phyloP scores from a whole-genome alignment of 1,140 invertebrate species.

The Heliconius eleuchia region DNA sequence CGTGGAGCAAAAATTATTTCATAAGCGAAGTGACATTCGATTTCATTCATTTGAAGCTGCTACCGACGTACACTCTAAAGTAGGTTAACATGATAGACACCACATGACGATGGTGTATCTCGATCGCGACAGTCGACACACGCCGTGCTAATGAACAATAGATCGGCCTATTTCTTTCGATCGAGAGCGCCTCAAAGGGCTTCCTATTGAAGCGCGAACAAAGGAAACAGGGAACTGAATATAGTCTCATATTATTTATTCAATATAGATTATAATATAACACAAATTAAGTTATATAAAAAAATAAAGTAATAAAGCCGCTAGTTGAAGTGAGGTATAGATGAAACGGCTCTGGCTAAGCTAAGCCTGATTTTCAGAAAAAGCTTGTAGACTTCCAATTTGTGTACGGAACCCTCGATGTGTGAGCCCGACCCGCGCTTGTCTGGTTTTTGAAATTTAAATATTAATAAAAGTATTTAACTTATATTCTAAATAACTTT shows the following conservation, averaged over 20 bases:
- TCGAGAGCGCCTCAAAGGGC: constrained; percentile 31
- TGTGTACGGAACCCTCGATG: too few relatives aligned
- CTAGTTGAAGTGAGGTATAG: too few relatives aligned
- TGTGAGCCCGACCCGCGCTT: too few relatives aligned
- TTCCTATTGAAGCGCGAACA: constrained; percentile 29
- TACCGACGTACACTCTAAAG: constrained; percentile 31
- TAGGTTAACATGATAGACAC: constrained; percentile 45
- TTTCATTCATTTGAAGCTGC: constrained; percentile 31
- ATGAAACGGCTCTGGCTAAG: too few relatives aligned
- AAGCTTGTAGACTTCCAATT: too few relatives aligned
- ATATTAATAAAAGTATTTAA: too few relatives aligned
- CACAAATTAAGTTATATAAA: too few relatives aligned
- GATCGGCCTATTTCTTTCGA: constrained; percentile 33
- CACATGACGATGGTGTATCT: constrained; percentile 20
- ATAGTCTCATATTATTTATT: neutral
- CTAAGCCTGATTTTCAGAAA: too few relatives aligned
- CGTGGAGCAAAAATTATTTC: constrained; percentile 13
- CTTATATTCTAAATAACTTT: too few relatives aligned
- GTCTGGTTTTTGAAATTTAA: too few relatives aligned
- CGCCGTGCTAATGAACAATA: constrained; percentile 36
- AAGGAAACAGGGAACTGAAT: neutral
- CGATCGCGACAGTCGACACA: constrained; percentile 22
- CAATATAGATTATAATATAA: neutral
- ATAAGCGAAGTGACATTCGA: constrained; percentile 15
- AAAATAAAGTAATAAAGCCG: too few relatives aligned